Base-by-base conservation (phyloP, 1,140 invertebrate genomes). In the Acyrthosiphon pisum region DNA sequence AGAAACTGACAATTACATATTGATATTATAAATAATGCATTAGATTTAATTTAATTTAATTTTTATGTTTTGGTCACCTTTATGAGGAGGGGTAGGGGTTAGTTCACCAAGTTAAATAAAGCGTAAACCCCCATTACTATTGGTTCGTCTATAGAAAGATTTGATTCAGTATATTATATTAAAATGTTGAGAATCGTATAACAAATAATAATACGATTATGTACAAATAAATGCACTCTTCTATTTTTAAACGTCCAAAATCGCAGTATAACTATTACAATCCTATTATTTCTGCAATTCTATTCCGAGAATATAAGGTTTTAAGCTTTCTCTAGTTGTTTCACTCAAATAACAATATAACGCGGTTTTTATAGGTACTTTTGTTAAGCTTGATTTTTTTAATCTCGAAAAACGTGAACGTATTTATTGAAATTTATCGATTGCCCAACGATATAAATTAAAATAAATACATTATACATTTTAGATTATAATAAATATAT, bases 391-490 rank as follows among this genome's bases (percentile, higher is more conserved):
- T 35, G 14, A 30, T 60, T n/a, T n/a, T 68, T 68, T 76, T 76
- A n/a, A 76, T 35, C 2, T n/a, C n/a, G 30, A 76, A 76, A 68
- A 76, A 76, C 60, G 60, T 76, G 60, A 76, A 76, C 60, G 60
- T 76, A 76, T 76, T 76, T n/a, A n/a, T 76, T 76, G 30, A 76
- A n/a, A 76, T n/a, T 76, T 76, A 76, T 76, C 30, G 60, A 76
- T 76, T 35, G 14, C n/a, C 18, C 30, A 6, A 20, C 30, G 60
- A n/a, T 6, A 76, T 76, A 76, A 76, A 76, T 35, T 76, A 76
- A 76, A n/a, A 76, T 76, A 76, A 76, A 76, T 76, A 4, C 60
- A 76, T 76, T 20, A 76, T n/a, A 76, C 60, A 76, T 76, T 76
- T 68, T 6, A 68, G n/a, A 68, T 68, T 41, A 41, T 41, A 41